Base-by-base conservation (phyloP, 2,888 invertebrate genomes). In the Agrotis exclamationis region DNA sequence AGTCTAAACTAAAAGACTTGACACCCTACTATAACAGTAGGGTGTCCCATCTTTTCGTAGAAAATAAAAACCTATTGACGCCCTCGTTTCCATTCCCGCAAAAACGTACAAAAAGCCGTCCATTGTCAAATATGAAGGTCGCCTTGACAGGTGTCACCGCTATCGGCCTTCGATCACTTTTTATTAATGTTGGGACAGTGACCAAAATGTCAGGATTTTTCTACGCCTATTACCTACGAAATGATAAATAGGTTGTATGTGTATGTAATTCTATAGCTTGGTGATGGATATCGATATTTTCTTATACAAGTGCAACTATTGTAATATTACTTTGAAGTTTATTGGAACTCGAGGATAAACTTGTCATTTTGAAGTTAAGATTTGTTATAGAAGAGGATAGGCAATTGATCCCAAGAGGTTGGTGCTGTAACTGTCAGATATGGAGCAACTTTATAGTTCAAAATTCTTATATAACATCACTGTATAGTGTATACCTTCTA, bases 151-250 rank as follows among this genome's bases (percentile, higher is more conserved):
- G 84, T 87, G 87, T 86, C 88, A 82, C 73, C 58, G 77, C 74
- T 87, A 86, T 84, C 86, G 84, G 78, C 54, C 70, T 79, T 83
- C 84, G 83, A 88, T 86, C 88, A 85, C 83, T 82, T 89, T 88
- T 87, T 88, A 88, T 85, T 85, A 86, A 84, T 76, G 86, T 73
- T 72, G 71, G 76, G 80, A 81, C 68, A 63, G 70, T 80, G 74
- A 79, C 80, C 86, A 71, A 79, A 62, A 56, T 57, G 83, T 81
- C 82, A 79, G 75, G 74, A 63, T 76, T 48, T 80, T 79, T 74
- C 63, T 76, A 79, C 69, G 70, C 70, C 73, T 79, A 84, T 83
- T 81, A n/a, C n/a, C n/a, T n/a, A 70, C 69, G 59, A 24, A 62
- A 72, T 79, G 83, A 85, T 85, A 84, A 77, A 85, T 85, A 79